phyloP scores from a whole-genome alignment of 2,888 invertebrate genomes.

The Sipha maydis region DNA sequence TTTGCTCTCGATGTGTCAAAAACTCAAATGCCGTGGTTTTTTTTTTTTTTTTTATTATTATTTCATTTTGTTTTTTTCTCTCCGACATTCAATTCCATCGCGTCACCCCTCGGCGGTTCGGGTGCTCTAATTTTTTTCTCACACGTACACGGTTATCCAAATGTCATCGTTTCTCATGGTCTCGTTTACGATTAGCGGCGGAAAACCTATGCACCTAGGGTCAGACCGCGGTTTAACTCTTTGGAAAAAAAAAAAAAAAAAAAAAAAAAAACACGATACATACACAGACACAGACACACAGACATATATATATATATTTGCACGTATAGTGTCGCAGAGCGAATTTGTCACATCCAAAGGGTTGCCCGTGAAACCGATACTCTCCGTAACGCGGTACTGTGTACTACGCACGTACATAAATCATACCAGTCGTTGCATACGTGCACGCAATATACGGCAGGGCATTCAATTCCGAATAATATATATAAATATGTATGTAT shows the following conservation, averaged over 20 bases:
- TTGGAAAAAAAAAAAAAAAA: conserved; percentile 44
- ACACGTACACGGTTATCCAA: conserved; percentile 23
- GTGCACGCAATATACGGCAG: background rate
- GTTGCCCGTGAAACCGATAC: conserved; percentile 50
- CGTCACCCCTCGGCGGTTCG: conserved; percentile 43
- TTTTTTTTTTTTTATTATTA: background rate
- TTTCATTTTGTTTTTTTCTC: background rate
- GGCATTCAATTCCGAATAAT: background rate
- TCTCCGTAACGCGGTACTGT: background rate
- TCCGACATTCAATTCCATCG: conserved; percentile 26
- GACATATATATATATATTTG: background rate
- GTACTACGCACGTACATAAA: conserved; percentile 8
- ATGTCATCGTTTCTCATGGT: conserved; percentile 59
- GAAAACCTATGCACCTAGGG: conserved; percentile 36
- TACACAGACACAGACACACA: background rate
- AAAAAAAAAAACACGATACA: too few species aligned
- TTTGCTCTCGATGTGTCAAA: conserved; percentile 58
- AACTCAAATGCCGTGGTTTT: conserved; percentile 7
- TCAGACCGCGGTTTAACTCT: conserved; percentile 55
- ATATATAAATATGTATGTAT: background rate
- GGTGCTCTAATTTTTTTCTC: conserved; percentile 56
- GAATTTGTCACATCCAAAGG: conserved; percentile 57
- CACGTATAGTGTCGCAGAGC: background rate
- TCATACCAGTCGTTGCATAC: conserved; percentile 43
- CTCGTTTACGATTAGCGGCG: conserved; percentile 29